A percentile compares a stretch with the other conserved stretches of the same genome.
phyloP scores from a whole-genome alignment of 1,140 invertebrate genomes.

The Plodia interpunctella region DNA sequence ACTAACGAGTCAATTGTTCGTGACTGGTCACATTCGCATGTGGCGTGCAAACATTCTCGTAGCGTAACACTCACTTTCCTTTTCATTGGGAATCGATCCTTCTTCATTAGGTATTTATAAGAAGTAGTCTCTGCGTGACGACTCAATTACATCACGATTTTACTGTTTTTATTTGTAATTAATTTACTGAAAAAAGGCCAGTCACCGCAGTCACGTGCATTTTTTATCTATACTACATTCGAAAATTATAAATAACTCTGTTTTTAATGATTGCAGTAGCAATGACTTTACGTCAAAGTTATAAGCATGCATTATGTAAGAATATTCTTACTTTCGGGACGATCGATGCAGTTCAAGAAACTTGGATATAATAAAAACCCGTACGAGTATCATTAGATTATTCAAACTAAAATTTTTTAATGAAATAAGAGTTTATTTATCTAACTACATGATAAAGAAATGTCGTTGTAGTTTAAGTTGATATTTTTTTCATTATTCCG shows the following conservation, averaged over 20 bases:
- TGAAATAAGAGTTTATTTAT: too few relatives aligned
- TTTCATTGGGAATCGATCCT: not conserved
- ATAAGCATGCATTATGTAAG: too few relatives aligned
- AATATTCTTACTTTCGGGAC: too few relatives aligned
- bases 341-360: too few relatives aligned
- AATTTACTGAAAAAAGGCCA: not conserved
- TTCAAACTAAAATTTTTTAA: too few relatives aligned
- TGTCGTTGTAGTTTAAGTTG: too few relatives aligned
- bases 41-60: not conserved
- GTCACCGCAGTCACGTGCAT: not conserved
- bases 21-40: not conserved
- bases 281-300: too few relatives aligned
- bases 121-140: not conserved
- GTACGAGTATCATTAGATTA: too few relatives aligned
- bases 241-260: not conserved
- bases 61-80: slow-evolving; percentile 9
- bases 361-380: too few relatives aligned
- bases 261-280: too few relatives aligned
- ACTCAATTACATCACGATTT: not conserved
- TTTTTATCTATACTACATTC: not conserved
- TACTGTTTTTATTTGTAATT: not conserved
- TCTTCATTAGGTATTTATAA: not conserved
- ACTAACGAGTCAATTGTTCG: not conserved
- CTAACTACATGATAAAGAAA: too few relatives aligned
- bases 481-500: too few relatives aligned